Percentiles rank a stretch among this genome's conserved stretches.
phyloP scores from a whole-genome alignment of 37 sponge, comb jelly and placozoan species.

The Trichoplax adhaerens region DNA sequence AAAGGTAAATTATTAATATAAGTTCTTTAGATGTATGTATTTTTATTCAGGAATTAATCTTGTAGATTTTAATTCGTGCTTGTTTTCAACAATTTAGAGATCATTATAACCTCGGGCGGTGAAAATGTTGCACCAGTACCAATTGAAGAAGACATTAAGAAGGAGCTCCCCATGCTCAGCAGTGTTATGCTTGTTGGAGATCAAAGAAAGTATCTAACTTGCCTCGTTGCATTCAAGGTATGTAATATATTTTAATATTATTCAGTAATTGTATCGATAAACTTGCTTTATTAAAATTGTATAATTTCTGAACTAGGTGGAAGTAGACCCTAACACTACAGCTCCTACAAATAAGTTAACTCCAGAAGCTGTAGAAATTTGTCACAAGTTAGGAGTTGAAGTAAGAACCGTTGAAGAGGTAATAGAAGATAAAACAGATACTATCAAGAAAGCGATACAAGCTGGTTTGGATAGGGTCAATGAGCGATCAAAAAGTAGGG shows the following conservation, averaged over 20 bases:
- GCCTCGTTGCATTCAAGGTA: conserved; percentile 62
- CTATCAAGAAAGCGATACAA: conserved; percentile 49
- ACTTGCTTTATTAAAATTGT: neutral
- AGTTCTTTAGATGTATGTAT: no score
- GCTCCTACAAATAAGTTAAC: conserved; percentile 43
- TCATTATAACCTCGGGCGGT: conserved; percentile 84
- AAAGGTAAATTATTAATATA: no score
- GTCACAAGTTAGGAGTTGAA: conserved; percentile 22
- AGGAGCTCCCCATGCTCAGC: conserved; percentile 53
- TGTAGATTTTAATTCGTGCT: neutral
- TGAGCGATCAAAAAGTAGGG: conserved; percentile 57
- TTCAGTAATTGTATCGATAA: neutral
- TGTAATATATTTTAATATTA: neutral
- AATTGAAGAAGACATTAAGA: conserved; percentile 58
- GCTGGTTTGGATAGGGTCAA: conserved; percentile 54
- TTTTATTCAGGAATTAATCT: neutral
- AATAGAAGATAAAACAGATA: conserved; percentile 30
- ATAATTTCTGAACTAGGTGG: conserved; percentile 28
- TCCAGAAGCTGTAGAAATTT: conserved; percentile 8
- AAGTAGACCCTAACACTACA: conserved; percentile 48
- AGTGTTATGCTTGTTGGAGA: conserved; percentile 74
- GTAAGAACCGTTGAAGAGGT: conserved; percentile 58
- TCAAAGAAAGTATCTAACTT: conserved; percentile 48
- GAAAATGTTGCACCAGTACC: conserved; percentile 94
- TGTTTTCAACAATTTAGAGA: conserved; percentile 13